Conservation (phyloP, 1,140 invertebrate species). For the Trichogramma pretiosum region DNA sequence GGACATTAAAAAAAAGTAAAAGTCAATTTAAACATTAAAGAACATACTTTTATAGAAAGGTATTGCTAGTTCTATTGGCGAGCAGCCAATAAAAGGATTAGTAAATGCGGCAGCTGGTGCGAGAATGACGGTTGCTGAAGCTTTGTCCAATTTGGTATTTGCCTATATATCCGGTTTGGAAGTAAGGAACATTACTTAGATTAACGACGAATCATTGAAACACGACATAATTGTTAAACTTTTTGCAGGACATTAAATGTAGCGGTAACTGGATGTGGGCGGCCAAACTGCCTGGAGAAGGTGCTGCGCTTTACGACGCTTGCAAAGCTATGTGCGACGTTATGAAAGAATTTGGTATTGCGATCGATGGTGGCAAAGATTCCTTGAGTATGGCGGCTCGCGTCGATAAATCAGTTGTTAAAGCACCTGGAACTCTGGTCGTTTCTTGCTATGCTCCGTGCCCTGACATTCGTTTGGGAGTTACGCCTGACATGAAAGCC, state of each 20-base stretch:
- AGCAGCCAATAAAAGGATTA: conserved; percentile 91
- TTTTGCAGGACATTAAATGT: conserved; percentile 77
- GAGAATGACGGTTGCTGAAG: conserved; percentile 87
- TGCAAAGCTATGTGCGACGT: conserved; percentile 80
- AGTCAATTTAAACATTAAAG: conserved; percentile 5
- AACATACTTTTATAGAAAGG: conserved; percentile 66
- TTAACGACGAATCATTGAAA: neutral
- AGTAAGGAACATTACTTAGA: conserved; percentile 39
- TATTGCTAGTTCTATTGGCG: conserved; percentile 88
- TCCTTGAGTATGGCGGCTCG: conserved; percentile 95
- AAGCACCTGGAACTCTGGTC: conserved; percentile 88
- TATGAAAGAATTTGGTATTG: conserved; percentile 81
- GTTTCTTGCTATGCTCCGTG: conserved; percentile 92
- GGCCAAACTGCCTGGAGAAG: conserved; percentile 87
- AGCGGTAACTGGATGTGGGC: conserved; percentile 99
- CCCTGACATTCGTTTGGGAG: conserved; percentile 63
- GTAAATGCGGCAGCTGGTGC: conserved; percentile 74
- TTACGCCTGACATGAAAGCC: conserved; percentile 84
- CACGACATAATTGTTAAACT: neutral
- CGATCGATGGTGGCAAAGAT: conserved; percentile 96
- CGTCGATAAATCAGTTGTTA: conserved; percentile 64
- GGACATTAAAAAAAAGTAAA: neutral
- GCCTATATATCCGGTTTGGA: conserved; percentile 73
- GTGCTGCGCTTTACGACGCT: conserved; percentile 75
- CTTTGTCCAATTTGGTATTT: conserved; percentile 92